Conservation (phyloP, 2,888 invertebrate genomes). For the Orthosia incerta region DNA sequence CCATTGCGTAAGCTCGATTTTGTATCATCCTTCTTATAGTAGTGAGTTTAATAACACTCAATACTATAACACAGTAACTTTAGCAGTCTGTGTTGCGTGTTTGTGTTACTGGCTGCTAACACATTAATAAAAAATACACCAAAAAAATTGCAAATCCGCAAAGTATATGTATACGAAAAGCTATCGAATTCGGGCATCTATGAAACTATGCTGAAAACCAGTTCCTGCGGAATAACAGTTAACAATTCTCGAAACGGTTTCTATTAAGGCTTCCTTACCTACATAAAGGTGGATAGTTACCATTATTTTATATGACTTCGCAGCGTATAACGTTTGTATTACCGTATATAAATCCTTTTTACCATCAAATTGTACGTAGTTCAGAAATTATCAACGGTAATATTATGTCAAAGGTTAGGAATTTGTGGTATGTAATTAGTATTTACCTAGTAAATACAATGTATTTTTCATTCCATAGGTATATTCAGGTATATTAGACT, state of each 20-base stretch:
- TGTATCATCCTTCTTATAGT: neutral
- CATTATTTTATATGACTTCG: conserved; percentile 38
- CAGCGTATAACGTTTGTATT: conserved; percentile 22
- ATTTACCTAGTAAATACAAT: neutral
- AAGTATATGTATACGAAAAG: neutral
- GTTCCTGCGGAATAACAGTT: conserved; percentile 19
- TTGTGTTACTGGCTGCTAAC: neutral
- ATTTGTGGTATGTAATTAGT: neutral
- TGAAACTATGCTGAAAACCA: neutral
- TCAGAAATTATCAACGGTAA: neutral
- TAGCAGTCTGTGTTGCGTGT: neutral
- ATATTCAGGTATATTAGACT: neutral
- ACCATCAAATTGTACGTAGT: neutral
- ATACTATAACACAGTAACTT: too few species aligned
- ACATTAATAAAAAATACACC: neutral
- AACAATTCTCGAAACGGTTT: conserved; percentile 18
- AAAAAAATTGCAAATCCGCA: too few species aligned
- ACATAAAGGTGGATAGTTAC: conserved; percentile 7
- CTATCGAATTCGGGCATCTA: neutral
- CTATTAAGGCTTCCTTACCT: conserved; percentile 14
- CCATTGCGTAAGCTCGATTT: neutral
- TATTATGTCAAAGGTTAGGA: conserved; percentile 22
- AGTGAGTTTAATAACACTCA: neutral
- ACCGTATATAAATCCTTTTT: neutral
- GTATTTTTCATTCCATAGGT: neutral